Percentiles rank a stretch among this genome's conserved stretches.
Conservation (phyloP, 2,113 vertebrate genomes). For the Tricholaema leucomelas region DNA sequence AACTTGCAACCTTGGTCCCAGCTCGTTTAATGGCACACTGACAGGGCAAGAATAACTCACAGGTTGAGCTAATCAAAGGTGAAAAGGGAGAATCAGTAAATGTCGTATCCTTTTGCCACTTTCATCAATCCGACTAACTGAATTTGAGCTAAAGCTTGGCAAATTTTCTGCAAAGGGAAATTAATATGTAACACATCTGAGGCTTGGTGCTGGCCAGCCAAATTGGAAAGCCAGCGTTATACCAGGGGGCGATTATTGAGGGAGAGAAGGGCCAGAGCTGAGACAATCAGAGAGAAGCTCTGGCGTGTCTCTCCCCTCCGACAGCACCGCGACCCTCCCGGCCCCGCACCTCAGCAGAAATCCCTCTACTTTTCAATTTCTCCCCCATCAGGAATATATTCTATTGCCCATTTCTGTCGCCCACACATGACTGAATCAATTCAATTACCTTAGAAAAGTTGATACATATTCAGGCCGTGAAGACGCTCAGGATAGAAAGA, state of each 20-base stretch:
- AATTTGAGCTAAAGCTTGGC: conserved; percentile 90
- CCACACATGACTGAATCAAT: conserved; percentile 94
- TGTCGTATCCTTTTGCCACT: conserved; percentile 95
- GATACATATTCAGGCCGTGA: conserved; percentile 95
- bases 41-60: conserved; percentile 86
- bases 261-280: conserved; percentile 83
- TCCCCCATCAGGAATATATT: conserved; percentile 84
- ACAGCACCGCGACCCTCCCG: conserved; percentile 73
- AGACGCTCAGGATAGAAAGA: conserved; percentile 73
- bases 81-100: conserved; percentile 98
- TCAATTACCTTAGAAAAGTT: conserved; percentile 91
- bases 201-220: conserved; percentile 77
- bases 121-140: conserved; percentile 99
- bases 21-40: conserved; percentile 85
- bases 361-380: conserved; percentile 84
- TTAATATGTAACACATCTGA: conserved; percentile 98
- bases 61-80: conserved; percentile 98
- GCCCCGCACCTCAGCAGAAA: conserved; percentile 65
- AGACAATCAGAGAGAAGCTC: conserved; percentile 92
- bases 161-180: conserved; percentile 92
- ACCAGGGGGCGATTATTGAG: conserved; percentile 84
- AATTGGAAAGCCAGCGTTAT: conserved; percentile 86
- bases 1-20: conserved; percentile 71
- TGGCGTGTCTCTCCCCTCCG: conserved; percentile 79
- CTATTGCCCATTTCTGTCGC: conserved; percentile 88